Evolutionary conservation across 92 coral and sea anemone species (phyloP).

Genomic region (Zoanthus sociatus): DNA sequence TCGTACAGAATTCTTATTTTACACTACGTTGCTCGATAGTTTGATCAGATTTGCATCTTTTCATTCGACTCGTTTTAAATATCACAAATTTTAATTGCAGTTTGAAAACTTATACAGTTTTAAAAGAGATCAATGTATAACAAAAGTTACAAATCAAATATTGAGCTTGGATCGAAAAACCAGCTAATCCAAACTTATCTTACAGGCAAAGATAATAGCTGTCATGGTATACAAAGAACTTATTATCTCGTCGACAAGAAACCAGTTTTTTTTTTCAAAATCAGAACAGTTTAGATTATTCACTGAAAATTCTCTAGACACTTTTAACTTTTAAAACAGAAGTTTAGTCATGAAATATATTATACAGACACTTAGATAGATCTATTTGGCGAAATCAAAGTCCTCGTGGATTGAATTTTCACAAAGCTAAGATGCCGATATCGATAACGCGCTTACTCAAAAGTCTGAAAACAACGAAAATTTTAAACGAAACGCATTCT

Average conservation of each 20-base stretch:
- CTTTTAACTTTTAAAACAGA: neutral
- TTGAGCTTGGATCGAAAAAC: neutral
- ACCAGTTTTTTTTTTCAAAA: neutral
- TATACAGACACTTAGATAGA: too few species aligned
- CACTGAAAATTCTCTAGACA: neutral
- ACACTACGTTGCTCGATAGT: neutral
- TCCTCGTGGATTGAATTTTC: neutral
- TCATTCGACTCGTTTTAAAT: constrained; percentile 9
- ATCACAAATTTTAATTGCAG: neutral
- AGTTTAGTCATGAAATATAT: too few species aligned
- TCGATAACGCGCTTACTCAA: neutral
- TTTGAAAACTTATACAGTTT: neutral
- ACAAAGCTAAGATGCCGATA: neutral
- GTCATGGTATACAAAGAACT: neutral
- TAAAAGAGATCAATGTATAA: neutral
- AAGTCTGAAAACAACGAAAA: neutral
- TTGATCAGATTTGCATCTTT: neutral
- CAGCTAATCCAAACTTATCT: neutral
- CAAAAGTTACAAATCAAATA: neutral
- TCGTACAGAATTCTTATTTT: neutral
- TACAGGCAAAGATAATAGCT: neutral
- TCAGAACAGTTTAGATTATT: neutral
- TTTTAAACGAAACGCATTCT: neutral
- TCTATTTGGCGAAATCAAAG: neutral
- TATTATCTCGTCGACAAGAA: neutral